Conservation (phyloP, 2,888 invertebrate species). For the Campopleginae sp. region DNA sequence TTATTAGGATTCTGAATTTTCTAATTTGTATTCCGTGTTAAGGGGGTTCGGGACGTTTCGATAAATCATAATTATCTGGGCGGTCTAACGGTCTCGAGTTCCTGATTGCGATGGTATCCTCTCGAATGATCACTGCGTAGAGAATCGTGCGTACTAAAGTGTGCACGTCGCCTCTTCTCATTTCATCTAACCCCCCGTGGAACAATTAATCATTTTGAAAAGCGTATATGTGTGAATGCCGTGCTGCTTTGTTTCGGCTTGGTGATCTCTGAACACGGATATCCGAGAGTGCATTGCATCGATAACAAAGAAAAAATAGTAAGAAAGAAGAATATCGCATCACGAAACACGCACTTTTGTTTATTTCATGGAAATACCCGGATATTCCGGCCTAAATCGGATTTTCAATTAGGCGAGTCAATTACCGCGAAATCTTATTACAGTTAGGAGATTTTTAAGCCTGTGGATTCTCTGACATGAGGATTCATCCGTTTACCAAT, state of each 20-base stretch:
- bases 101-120: neutral
- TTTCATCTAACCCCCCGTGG: neutral
- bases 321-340: neutral
- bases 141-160: neutral
- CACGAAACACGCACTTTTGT: slow-evolving; percentile 23
- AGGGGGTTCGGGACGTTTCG: neutral
- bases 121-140: neutral
- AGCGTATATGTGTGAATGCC: neutral
- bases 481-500: neutral
- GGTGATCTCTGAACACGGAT: slow-evolving; percentile 50
- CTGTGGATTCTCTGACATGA: neutral
- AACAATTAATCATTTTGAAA: slow-evolving; percentile 4
- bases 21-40: neutral
- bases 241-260: slow-evolving; percentile 39
- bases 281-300: slow-evolving; percentile 41
- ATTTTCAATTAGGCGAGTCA: neutral
- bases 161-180: neutral
- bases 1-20: neutral
- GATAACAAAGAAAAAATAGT: slow-evolving; percentile 10
- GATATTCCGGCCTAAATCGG: slow-evolving; percentile 16
- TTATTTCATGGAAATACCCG: slow-evolving; percentile 18
- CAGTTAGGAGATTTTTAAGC: neutral
- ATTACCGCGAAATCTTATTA: slow-evolving; percentile 26
- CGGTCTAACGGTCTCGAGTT: neutral
- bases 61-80: slow-evolving; percentile 5